Conservation (phyloP, 2,888 invertebrate species). For the Campoplex capitator region DNA sequence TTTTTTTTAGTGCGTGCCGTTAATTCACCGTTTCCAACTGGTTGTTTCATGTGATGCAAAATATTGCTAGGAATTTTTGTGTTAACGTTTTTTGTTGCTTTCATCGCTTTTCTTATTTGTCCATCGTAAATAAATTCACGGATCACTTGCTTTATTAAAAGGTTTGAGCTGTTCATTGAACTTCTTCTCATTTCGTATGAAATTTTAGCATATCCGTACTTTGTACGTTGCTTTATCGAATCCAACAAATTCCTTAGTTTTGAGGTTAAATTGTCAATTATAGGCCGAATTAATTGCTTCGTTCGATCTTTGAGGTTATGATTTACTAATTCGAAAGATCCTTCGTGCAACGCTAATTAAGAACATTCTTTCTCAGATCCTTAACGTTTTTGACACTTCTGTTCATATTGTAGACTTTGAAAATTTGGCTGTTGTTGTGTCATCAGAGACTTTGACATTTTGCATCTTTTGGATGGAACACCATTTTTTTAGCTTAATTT, state of each 20-base stretch:
- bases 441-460: neutral
- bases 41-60: neutral
- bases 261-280: conserved; percentile 33
- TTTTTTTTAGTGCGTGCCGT: neutral
- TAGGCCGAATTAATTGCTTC: neutral
- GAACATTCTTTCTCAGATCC: neutral
- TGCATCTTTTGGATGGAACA: neutral
- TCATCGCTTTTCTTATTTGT: neutral
- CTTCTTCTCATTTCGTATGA: neutral
- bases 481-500: neutral
- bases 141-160: neutral
- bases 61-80: neutral
- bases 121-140: neutral
- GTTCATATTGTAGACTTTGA: neutral
- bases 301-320: conserved; percentile 2
- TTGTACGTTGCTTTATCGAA: neutral
- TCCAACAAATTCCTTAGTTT: neutral
- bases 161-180: neutral
- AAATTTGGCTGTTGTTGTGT: neutral
- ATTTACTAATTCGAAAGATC: neutral
- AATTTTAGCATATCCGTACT: neutral
- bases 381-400: neutral
- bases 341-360: neutral
- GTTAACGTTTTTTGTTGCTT: neutral
- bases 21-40: neutral